Base-by-base conservation (phyloP, 2,888 invertebrate species). In the Cybosia mesomella region DNA sequence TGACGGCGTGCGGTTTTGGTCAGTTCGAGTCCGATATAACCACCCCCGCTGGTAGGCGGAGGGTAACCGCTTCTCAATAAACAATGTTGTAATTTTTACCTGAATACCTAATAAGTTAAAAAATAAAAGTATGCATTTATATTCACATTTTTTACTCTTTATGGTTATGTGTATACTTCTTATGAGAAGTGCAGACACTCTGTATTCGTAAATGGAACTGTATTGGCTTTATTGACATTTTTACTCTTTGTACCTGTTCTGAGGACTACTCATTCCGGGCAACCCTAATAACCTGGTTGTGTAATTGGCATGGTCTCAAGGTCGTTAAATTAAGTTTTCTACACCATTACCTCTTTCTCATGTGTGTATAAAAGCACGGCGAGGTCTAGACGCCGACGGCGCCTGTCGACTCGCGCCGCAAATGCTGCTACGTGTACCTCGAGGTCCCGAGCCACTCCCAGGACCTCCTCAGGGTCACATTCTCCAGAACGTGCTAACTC, bases 281-380 rank as follows among this genome's bases (percentile, higher is more conserved):
- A n/a, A 49, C 49, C 1, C 9, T 49, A n/a, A 1, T n/a, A 49
- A 49, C 8, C 18, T 18, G n/a, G n/a, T n/a, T 49, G 9, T 8
- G 9, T 7, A 43, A 43, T 0, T 11, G 7, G 15, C 2, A 15
- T 39, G 1, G 15, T 15, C 39, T 39, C 39, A 39, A 39, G 15
- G 18, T 7, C 3, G 13, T 22, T 54, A 54, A 22, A 10, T 10
- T 22, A 11, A 54, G 11, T 55, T 54, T 2, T 22, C 11, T 22
- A 55, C 21, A 55, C 10, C 36, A 9, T 54, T 84, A 97, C 97
- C 96, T 99, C 99, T 90, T 99, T 98, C 85, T 99, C 98, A 87
- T 99, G 99, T 7, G 98, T 98, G 91, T 99, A 99, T 89, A 99
- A 98, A 60, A 98, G 96, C 24, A 99, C 99, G 59, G 99, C 98